Evolutionary conservation across 2,888 invertebrate genomes (phyloP).

Genomic region (Hesperia comma): DNA sequence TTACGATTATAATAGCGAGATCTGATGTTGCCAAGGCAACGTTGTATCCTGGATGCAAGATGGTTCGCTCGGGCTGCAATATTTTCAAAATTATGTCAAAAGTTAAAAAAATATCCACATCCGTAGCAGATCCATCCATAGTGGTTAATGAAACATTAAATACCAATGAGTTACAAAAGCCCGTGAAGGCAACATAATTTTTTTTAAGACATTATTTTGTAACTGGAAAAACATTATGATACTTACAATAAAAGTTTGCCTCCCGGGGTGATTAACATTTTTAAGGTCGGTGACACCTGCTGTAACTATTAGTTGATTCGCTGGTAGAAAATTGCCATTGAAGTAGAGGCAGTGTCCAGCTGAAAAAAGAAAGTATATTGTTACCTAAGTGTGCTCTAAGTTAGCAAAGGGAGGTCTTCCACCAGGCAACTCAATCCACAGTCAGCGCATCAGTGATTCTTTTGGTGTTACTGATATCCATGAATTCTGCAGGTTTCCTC

Average conservation of each 20-base stretch:
- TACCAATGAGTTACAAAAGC: too few relatives aligned
- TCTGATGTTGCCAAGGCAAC: constrained; percentile 63
- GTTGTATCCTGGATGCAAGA: constrained; percentile 67
- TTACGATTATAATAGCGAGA: constrained; percentile 68
- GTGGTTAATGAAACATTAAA: too few relatives aligned
- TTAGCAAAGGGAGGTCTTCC: too few relatives aligned
- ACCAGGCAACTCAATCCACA: too few relatives aligned
- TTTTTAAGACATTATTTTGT: too few relatives aligned
- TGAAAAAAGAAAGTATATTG: constrained; percentile 49
- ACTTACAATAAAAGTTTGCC: constrained; percentile 51
- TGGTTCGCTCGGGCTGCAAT: constrained; percentile 64
- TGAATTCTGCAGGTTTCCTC: too few relatives aligned
- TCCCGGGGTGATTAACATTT: constrained; percentile 56
- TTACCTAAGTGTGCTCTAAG: too few relatives aligned
- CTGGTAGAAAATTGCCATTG: constrained; percentile 48
- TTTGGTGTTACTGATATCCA: too few relatives aligned
- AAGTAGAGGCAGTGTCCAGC: constrained; percentile 70
- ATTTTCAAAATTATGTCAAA: constrained; percentile 35
- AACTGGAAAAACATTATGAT: not conserved
- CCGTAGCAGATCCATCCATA: too few relatives aligned
- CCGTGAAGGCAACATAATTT: too few relatives aligned
- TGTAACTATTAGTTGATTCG: constrained; percentile 56
- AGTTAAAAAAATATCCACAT: not conserved
- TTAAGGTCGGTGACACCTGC: constrained; percentile 66
- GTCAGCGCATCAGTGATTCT: too few relatives aligned